These are phyloP conservation scores for Zaprionus davidi DNA, from an alignment of 1,140 invertebrate genomes.

Conservation along the genomic window DNA sequence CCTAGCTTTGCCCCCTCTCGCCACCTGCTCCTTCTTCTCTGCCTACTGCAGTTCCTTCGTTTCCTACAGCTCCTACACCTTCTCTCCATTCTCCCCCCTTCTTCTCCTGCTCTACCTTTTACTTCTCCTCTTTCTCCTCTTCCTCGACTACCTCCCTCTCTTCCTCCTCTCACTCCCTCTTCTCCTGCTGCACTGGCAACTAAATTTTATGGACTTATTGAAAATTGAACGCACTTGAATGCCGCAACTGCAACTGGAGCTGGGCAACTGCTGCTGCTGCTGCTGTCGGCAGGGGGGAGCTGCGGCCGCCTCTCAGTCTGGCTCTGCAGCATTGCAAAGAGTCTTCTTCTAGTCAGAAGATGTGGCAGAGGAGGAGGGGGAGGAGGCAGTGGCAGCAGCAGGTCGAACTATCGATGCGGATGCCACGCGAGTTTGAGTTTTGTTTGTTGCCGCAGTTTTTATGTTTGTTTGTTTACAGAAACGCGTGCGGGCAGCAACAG, in stretches of 20 bases:
- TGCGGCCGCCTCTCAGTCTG: conserved; percentile 67
- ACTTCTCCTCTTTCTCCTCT: no score
- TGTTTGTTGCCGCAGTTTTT: conserved; percentile 50
- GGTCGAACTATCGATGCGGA: conserved; percentile 32
- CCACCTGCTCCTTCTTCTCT: no score
- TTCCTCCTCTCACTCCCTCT: no score
- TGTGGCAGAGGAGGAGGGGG: conserved; percentile 17
- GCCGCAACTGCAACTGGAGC: conserved; percentile 6
- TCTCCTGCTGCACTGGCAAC: conserved; percentile 38
- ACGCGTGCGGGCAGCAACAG: conserved; percentile 76
- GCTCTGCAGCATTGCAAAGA: conserved; percentile 49
- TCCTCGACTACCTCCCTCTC: no score
- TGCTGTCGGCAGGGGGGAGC: no score
- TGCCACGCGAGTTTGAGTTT: conserved; percentile 62
- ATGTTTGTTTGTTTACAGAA: conserved; percentile 76
- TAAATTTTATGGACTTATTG: conserved; percentile 79
- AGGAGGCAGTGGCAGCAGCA: conserved; percentile 38
- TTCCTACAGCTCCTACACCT: not conserved
- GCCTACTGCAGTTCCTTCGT: no score
- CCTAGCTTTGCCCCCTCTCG: no score
- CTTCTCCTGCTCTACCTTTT: not conserved
- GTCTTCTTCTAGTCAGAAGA: conserved; percentile 71
- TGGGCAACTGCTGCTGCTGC: conserved; percentile 14
- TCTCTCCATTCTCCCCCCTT: no score
- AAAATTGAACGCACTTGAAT: conserved; percentile 80